Conservation (phyloP, 2,888 invertebrate genomes). For the Microplitis manilae region DNA sequence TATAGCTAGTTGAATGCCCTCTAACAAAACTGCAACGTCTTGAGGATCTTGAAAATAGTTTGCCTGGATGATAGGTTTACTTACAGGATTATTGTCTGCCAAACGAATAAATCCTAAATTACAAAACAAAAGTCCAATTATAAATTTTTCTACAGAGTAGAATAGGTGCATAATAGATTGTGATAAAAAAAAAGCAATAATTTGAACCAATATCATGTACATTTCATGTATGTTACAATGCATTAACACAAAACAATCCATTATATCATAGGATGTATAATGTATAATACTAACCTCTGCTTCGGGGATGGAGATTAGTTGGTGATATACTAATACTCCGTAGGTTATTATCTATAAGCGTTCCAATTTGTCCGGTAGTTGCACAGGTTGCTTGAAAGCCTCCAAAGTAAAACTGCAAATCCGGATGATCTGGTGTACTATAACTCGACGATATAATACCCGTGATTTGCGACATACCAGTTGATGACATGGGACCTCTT, state of each 20-base stretch:
- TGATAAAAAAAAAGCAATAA: neutral
- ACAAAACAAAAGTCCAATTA: neutral
- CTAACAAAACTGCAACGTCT: constrained; percentile 78
- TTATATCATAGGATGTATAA: too few relatives aligned
- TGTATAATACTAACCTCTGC: constrained; percentile 74
- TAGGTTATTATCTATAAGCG: constrained; percentile 61
- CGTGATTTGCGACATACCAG: constrained; percentile 78
- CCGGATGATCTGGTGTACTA: constrained; percentile 76
- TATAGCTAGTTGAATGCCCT: constrained; percentile 77
- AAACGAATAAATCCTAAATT: constrained; percentile 70
- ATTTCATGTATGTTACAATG: neutral
- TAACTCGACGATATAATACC: constrained; percentile 77
- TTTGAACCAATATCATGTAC: neutral
- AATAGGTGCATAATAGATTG: too few relatives aligned
- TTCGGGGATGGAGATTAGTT: constrained; percentile 78
- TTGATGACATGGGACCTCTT: constrained; percentile 77
- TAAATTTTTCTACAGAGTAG: too few relatives aligned
- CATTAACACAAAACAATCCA: neutral
- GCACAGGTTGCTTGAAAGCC: constrained; percentile 79
- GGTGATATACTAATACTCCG: constrained; percentile 74
- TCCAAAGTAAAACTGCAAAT: constrained; percentile 79
- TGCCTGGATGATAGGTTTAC: constrained; percentile 82
- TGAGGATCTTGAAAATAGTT: constrained; percentile 82
- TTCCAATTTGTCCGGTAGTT: constrained; percentile 70
- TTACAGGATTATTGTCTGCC: constrained; percentile 78